Base-by-base conservation (phyloP, 2,797 vertebrate genomes). In the Melanotaenia pygmaea region DNA sequence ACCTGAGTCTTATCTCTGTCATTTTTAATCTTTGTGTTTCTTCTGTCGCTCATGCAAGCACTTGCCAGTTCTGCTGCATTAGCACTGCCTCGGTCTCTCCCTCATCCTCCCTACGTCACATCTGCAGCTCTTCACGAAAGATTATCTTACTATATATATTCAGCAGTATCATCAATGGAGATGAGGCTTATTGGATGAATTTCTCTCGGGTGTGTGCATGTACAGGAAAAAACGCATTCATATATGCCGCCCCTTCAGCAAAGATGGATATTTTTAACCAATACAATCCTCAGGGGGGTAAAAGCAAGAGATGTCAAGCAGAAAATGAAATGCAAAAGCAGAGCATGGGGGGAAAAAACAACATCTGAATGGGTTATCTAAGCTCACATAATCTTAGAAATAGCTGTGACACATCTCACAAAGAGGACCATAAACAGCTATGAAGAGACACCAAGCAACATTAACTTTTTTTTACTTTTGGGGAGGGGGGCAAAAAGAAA, bases 131-230 rank as follows among this genome's bases (percentile, higher is more conserved):
- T 82, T 78, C 83, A 88, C 89, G 74, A 91, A 86, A 89, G 90
- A 92, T 92, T 89, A 93, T 91, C 82, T 54, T 62, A 82, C 89
- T 91, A 92, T 92, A 91, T 88, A 86, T 89, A 92, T 88, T 86
- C 90, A 86, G 71, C 70, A 64, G 80, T 87, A 89, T 87, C 78
- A 87, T 89, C 90, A 84, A 87, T 90, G 82, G 87, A 89, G 83
- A 83, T 67, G 73, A 83, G 75, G 80, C 84, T 92, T 91, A 91
- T 79, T 90, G 91, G 86, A 90, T 86, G 83, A 83, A 82, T 76
- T 77, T 63, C 81, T 69, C 58, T 61, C 26, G 72, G 79, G 80
- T 79, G 73, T 2, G 32, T 68, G 43, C 32, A 20, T 60, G 62
- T 8, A 58, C 56, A 70, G 13, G 40, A 30, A 30, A 37, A 62